Conservation (phyloP, 2,888 invertebrate genomes). For the Tuberolachnus salignus region DNA sequence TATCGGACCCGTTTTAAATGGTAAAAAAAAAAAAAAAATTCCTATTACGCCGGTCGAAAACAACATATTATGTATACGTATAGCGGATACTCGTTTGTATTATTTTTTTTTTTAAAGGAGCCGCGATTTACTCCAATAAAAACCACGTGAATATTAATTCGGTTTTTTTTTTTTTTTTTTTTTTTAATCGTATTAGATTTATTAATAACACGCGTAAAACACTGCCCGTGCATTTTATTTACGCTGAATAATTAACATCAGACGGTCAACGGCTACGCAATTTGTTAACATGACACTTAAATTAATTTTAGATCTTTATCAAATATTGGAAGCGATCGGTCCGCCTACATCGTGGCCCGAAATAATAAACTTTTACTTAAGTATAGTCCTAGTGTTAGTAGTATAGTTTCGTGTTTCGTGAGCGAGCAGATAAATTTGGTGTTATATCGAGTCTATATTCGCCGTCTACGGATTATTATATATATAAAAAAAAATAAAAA, state of each 20-base stretch:
- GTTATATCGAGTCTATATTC: neutral
- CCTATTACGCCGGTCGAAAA: neutral
- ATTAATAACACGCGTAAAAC: neutral
- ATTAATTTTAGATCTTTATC: slow-evolving; percentile 46
- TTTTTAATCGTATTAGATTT: no score
- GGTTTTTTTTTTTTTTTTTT: neutral
- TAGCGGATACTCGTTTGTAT: no score
- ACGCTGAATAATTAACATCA: slow-evolving; percentile 4
- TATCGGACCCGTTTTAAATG: neutral
- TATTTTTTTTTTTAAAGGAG: neutral
- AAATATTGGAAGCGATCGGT: slow-evolving; percentile 19
- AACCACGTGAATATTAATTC: slow-evolving; percentile 21
- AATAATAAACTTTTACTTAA: neutral
- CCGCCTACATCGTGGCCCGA: neutral
- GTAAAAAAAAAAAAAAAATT: slow-evolving; percentile 12
- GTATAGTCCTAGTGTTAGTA: no score
- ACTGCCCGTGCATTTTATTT: no score
- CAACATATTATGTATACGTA: neutral
- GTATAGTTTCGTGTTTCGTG: neutral
- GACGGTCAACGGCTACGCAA: slow-evolving; percentile 5
- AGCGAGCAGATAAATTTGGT: neutral
- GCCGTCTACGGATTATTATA: no score
- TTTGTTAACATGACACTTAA: slow-evolving; percentile 38
- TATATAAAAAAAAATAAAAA: no score
- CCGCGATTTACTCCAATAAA: slow-evolving; percentile 13